Percentiles rank a stretch among this genome's conserved stretches.
phyloP scores from a whole-genome alignment of 1,140 invertebrate genomes.

The Nautilus pompilius region DNA sequence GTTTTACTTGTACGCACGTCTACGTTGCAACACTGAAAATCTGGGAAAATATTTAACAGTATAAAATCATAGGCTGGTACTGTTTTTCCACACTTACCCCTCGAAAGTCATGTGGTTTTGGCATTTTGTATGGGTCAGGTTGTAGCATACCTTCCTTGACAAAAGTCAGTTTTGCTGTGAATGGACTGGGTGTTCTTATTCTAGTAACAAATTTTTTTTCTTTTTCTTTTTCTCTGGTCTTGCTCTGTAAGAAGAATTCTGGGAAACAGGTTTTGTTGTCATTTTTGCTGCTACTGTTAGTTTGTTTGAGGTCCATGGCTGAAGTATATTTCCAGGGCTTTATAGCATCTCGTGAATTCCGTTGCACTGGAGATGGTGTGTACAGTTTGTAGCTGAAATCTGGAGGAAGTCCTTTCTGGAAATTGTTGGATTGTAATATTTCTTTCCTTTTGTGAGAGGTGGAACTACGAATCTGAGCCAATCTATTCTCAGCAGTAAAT shows the following conservation, averaged over 20 bases:
- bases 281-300: constrained; percentile 26
- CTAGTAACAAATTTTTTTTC: constrained; percentile 23
- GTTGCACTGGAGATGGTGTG: constrained; percentile 44
- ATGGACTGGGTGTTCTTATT: constrained; percentile 39
- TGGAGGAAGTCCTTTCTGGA: constrained; percentile 48
- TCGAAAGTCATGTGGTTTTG: constrained; percentile 48
- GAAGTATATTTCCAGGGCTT: constrained; percentile 48
- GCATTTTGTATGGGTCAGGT: constrained; percentile 27
- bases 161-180: constrained; percentile 45
- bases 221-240: constrained; percentile 9
- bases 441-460: constrained; percentile 8
- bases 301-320: constrained; percentile 30
- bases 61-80: too few relatives aligned
- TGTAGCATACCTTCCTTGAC: constrained; percentile 37
- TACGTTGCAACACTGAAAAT: too few relatives aligned
- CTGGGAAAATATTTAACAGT: too few relatives aligned
- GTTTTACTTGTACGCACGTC: too few relatives aligned
- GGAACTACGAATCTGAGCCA: too few relatives aligned
- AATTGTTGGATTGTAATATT: constrained; percentile 29
- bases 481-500: too few relatives aligned
- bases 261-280: constrained; percentile 21
- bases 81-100: constrained; percentile 40
- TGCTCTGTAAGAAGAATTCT: constrained; percentile 22
- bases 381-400: constrained; percentile 47
- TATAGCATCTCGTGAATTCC: constrained; percentile 47